Evolutionary conservation across 2,113 vertebrate species (phyloP), one percentile per base, ranked within the genome.

Genomic region (Calyptommatus sinebrachiatus): DNA sequence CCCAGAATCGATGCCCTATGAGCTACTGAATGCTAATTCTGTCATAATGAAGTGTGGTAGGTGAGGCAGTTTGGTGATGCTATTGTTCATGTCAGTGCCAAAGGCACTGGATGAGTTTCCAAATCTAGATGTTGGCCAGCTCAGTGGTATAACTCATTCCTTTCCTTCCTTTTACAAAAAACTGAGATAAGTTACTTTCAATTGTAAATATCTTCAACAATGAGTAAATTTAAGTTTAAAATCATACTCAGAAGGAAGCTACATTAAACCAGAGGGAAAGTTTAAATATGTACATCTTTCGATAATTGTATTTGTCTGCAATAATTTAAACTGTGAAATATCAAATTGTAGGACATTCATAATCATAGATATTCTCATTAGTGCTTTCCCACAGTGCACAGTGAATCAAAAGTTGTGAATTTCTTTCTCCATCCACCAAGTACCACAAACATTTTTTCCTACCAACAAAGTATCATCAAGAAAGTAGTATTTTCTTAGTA

Each of bases 211-310:
- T 66, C 62, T 48, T 29, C 65, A 68, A 35, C 83, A 77, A 82
- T 80, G 66, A 75, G 70, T 77, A 68, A 18, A 60, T 76, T 73
- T 67, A 82, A 76, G 78, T 81, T 80, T 86, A 83, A 84, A 78
- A 83, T 81, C 65, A 57, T 57, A 8, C 79, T 79, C 80, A 60
- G 78, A 78, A 78, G 84, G 88, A 86, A 66, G 85, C 85, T 71
- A 78, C 77, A 84, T 90, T 86, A 88, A 80, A 84, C 60, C 76
- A 5, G 45, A 88, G 84, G 69, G 68, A 90, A 93, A 92, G 89
- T 88, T 90, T 88, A 87, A 86, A 79, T 61, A n/a, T n/a, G n/a
- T n/a, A 85, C 86, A 79, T 79, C 83, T 89, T 89, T 87, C 70
- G 72, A 73, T 84, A 87, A 91, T 90, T 91, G 12, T 57, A 57